phyloP scores from a whole-genome alignment of 2,888 invertebrate species.

The Mongoloraphidia duomilia region DNA sequence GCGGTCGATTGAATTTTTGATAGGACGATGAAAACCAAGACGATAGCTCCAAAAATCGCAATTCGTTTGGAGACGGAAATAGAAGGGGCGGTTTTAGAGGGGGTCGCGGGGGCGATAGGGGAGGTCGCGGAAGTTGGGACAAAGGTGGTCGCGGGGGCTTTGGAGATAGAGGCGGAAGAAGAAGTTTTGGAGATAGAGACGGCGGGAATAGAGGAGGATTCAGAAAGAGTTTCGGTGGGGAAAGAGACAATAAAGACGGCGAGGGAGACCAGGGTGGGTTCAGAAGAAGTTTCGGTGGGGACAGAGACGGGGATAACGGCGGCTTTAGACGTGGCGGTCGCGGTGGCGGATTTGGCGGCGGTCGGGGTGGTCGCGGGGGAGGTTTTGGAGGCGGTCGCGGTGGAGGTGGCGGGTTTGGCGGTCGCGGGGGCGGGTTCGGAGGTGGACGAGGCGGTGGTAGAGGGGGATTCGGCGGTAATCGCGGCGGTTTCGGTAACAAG shows the following conservation, averaged over 20 bases:
- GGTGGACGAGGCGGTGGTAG: constrained; percentile 22
- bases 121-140: constrained; percentile 24
- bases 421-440: constrained; percentile 21
- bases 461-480: constrained; percentile 4
- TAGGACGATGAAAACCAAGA: not conserved
- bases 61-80: constrained; percentile 4
- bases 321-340: constrained; percentile 16
- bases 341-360: constrained; percentile 14
- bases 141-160: constrained; percentile 24
- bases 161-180: constrained; percentile 16
- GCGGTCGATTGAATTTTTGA: constrained; percentile 10
- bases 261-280: constrained; percentile 22
- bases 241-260: constrained; percentile 12
- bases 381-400: constrained; percentile 19
- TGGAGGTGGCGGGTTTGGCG: constrained; percentile 17
- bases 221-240: constrained; percentile 15
- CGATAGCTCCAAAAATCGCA: too few relatives aligned
- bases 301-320: constrained; percentile 16
- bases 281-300: constrained; percentile 15
- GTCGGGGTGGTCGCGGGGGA: constrained; percentile 10
- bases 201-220: constrained; percentile 10
- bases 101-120: constrained; percentile 24
- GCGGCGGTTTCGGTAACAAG: constrained; percentile 18
- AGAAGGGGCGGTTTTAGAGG: constrained; percentile 19
- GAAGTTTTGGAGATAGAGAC: constrained; percentile 19